Base-by-base conservation (phyloP, 2,888 invertebrate genomes). In the Parochlus steinenii region DNA sequence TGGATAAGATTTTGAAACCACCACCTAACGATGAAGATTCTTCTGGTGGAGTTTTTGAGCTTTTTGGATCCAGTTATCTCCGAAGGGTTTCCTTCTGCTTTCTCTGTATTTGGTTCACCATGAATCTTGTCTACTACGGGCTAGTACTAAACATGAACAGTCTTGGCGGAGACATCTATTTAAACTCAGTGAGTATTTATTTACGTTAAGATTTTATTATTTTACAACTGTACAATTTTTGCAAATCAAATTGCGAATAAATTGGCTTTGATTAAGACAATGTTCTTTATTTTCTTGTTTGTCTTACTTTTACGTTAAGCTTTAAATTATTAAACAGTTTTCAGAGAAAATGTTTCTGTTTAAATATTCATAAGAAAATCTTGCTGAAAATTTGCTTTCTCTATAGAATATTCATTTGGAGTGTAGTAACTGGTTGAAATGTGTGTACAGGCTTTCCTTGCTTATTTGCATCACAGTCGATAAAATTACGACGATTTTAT, bases 81-180 rank as follows among this genome's bases (percentile, higher is more conserved):
- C 56, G 74, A 28, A 72, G 71, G 48, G 71, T 72, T 43, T 77
- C 80, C 0, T 62, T 77, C 25, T 71, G 78, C 41, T 62, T 80
- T 25, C 74, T 76, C 39, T 55, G 77, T 34, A 69, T 75, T 37
- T 82, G 82, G 82, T 80, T 79, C 52, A 65, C 72, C 31, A 74
- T 79, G 58, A 59, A 59, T 48, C 46, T 59, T 42, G 58, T 59
- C n/a, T 59, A 59, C 44, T 59, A 59, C 37, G 59, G 59, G 33
- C 48, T 82, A 19, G 67, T 79, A 39, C 56, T 82, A 38, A 81
- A 82, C 49, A 70, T 81, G 42, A 73, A 72, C 34, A 74, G 78
- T 42, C 73, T 80, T 41, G 71, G 78, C 24, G 79, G 80, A 38
- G 72, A 79, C 53, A 61, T 81, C 22, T 82, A 81, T 51, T 53